These are phyloP conservation scores for Hyposoter dolosus DNA, from an alignment of 2,888 invertebrate species.

Conservation along the genomic window DNA sequence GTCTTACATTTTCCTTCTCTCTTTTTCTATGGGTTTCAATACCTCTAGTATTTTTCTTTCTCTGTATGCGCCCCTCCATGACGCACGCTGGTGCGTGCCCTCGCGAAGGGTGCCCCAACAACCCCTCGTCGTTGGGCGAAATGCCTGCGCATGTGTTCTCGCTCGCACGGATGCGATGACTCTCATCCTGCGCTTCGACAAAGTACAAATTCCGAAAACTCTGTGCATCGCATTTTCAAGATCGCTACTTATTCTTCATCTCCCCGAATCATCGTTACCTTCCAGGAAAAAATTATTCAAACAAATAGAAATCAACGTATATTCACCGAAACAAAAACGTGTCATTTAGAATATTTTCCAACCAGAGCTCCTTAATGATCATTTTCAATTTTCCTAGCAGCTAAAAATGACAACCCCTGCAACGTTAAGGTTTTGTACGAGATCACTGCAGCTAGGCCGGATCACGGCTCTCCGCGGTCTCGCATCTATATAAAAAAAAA, in stretches of 20 bases:
- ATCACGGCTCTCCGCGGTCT: constrained; percentile 73
- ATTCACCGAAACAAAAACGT: background rate
- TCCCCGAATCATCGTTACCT: background rate
- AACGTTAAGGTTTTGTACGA: constrained; percentile 65
- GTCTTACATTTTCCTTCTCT: constrained; percentile 65
- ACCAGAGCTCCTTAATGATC: background rate
- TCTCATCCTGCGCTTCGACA: constrained; percentile 57
- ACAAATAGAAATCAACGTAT: background rate
- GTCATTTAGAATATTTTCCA: background rate
- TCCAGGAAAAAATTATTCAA: background rate
- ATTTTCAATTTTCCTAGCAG: background rate
- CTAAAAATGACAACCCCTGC: constrained; percentile 77
- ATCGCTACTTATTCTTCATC: background rate
- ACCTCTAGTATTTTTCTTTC: constrained; percentile 67
- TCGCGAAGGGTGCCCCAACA: constrained; percentile 77
- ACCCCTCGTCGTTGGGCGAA: constrained; percentile 74
- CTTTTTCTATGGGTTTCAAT: constrained; percentile 62
- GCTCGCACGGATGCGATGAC: constrained; percentile 62
- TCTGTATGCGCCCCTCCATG: constrained; percentile 59
- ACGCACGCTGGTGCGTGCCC: constrained; percentile 78
- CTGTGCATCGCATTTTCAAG: constrained; percentile 4
- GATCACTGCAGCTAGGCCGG: constrained; percentile 79
- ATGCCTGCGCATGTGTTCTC: constrained; percentile 64
- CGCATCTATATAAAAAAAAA: constrained; percentile 45
- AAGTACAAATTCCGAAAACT: constrained; percentile 51